A percentile compares a stretch with the other conserved stretches of the same genome.
These are phyloP conservation scores for Nephrotoma appendiculata DNA, from an alignment of 2,888 invertebrate species.

Conservation along the genomic window DNA sequence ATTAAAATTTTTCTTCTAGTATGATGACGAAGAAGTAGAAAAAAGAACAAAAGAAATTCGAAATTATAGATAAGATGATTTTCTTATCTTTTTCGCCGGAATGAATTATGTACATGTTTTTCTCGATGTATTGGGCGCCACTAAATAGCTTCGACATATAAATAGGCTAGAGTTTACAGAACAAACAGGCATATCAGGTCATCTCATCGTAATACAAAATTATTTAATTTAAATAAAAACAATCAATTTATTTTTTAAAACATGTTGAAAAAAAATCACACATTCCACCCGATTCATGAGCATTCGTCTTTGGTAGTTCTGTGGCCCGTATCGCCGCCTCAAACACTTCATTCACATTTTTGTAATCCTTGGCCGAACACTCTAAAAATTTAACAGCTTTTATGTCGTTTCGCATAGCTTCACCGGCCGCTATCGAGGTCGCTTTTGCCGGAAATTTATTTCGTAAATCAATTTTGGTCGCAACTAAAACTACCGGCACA, in stretches of 20 bases:
- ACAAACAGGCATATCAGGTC: neutral
- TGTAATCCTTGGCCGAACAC: slow-evolving; percentile 8
- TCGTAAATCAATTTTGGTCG: slow-evolving; percentile 8
- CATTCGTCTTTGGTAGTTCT: neutral
- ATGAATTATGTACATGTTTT: neutral
- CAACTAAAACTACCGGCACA: slow-evolving; percentile 6
- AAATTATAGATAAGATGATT: neutral
- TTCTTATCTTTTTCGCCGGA: neutral
- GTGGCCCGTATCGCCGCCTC: slow-evolving; percentile 7
- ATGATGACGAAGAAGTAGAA: neutral
- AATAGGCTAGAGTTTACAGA: neutral
- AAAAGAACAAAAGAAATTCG: neutral
- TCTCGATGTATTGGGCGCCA: neutral
- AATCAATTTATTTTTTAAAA: neutral
- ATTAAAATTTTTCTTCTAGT: neutral
- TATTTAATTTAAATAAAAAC: neutral
- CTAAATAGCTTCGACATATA: neutral
- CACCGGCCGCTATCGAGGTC: slow-evolving; percentile 5
- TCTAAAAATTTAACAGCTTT: slow-evolving; percentile 8
- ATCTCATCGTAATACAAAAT: neutral
- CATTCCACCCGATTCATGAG: neutral
- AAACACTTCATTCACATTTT: slow-evolving; percentile 2
- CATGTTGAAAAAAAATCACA: neutral
- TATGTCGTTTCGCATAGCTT: neutral
- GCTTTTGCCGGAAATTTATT: neutral